A percentile compares a stretch with the other conserved stretches of the same genome.
These are phyloP conservation scores for Camptogramma bilineatum DNA, from an alignment of 2,888 invertebrate species.

Conservation along the genomic window DNA sequence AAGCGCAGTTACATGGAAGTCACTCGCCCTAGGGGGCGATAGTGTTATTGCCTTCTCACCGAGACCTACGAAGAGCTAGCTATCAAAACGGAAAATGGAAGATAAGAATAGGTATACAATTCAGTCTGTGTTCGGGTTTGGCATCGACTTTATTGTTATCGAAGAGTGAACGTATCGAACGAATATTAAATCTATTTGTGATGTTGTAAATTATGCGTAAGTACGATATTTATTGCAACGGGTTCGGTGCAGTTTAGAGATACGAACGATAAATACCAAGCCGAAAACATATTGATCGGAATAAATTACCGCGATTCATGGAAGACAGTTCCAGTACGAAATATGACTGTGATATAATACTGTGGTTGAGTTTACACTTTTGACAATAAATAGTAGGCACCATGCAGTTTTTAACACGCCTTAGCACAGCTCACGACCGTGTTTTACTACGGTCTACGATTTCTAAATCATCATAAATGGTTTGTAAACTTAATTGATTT, in stretches of 20 bases:
- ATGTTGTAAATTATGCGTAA: constrained; percentile 48
- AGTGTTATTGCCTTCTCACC: constrained; percentile 41
- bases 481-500: constrained; percentile 48
- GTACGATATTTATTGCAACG: constrained; percentile 39
- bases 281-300: constrained; percentile 38
- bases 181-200: constrained; percentile 58
- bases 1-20: constrained; percentile 54
- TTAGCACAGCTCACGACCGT: constrained; percentile 35
- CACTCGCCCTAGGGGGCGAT: constrained; percentile 39
- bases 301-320: constrained; percentile 62
- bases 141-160: constrained; percentile 77
- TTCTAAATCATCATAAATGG: constrained; percentile 41
- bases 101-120: constrained; percentile 77
- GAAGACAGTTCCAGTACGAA: constrained; percentile 78
- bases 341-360: constrained; percentile 72
- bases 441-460: constrained; percentile 39
- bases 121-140: constrained; percentile 82
- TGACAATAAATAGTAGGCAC: constrained; percentile 76
- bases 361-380: constrained; percentile 72
- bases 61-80: constrained; percentile 46
- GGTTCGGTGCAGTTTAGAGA: constrained; percentile 37
- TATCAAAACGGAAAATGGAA: constrained; percentile 63
- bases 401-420: constrained; percentile 68
- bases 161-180: constrained; percentile 50
- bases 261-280: constrained; percentile 40